These are phyloP conservation scores for Dolichopus griseipennis DNA, from an alignment of 2,888 invertebrate genomes.

Conservation along the genomic window DNA sequence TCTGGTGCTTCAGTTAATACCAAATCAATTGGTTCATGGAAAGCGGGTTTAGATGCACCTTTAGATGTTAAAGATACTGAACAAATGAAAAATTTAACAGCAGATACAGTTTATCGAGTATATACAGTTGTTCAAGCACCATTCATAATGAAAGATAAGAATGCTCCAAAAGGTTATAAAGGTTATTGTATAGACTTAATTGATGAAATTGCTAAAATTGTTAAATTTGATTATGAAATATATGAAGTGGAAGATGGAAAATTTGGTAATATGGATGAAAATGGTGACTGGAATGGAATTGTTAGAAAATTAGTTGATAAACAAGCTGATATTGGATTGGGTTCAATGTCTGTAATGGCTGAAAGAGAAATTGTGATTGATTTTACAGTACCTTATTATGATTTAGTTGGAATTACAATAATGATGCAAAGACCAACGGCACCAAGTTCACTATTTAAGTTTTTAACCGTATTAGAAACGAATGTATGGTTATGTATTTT, in stretches of 20 bases:
- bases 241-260: constrained; percentile 68
- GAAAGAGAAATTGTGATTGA: constrained; percentile 95
- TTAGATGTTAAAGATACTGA: constrained; percentile 56
- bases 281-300: constrained; percentile 77
- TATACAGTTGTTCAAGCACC: constrained; percentile 81
- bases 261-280: constrained; percentile 83
- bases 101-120: constrained; percentile 76
- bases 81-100: constrained; percentile 64
- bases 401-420: constrained; percentile 93
- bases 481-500: constrained; percentile 96
- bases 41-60: constrained; percentile 60
- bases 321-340: constrained; percentile 87
- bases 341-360: constrained; percentile 93
- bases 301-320: constrained; percentile 73
- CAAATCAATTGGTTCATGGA: constrained; percentile 65
- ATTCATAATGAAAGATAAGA: constrained; percentile 65
- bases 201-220: constrained; percentile 70
- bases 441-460: constrained; percentile 90
- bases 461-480: constrained; percentile 89
- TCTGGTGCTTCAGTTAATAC: constrained; percentile 66
- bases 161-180: constrained; percentile 55
- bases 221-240: constrained; percentile 87
- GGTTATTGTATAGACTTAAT: constrained; percentile 95
- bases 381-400: constrained; percentile 97
- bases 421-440: constrained; percentile 85